Base-by-base conservation (phyloP, 2,888 invertebrate genomes). In the Notocelia uddmanniana region DNA sequence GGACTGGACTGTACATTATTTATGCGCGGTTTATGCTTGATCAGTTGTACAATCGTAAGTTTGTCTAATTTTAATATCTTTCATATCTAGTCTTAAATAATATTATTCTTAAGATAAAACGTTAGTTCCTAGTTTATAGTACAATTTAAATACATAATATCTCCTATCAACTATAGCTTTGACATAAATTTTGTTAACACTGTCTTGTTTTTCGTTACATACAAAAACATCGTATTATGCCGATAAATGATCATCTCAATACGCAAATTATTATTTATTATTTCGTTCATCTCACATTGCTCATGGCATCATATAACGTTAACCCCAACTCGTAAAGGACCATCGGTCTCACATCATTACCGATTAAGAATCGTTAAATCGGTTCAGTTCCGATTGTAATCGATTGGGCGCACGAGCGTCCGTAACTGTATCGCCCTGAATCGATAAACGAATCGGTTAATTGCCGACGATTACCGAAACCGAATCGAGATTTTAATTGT, bases 301-400 rank as follows among this genome's bases (percentile, higher is more conserved):
- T 31, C 26, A 26, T 63, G 19, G 19, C 19, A 21, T 19, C n/a
- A 9, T 10, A 62, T 45, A 50, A 19, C 21, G 23, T 68, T 68
- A 68, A 57, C 50, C 62, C 62, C 62, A 62, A 60, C 59, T 67
- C 45, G 23, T 59, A 60, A 48, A 72, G 60, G 50, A 68, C 59
- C 71, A 71, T 67, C 57, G 54, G 72, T 72, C 83, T 85, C 86
- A 87, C 86, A 81, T 83, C 83, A 88, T 90, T 90, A 89, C 84
- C 86, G 90, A 92, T 91, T 89, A 87, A 83, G 67, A 83, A 90
- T 89, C 89, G 83, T 83, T 85, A 84, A 89, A 90, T 87, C 87
- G 89, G 88, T 88, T 87, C 87, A 89, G 89, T 89, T 87, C 84
- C 81, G 82, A 85, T 86, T 80, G 82, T 89, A 90, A 92, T 91